A percentile compares a stretch with the other conserved stretches of the same genome.
Conservation (phyloP, 2,888 invertebrate genomes). For the Phorcus lineatus region DNA sequence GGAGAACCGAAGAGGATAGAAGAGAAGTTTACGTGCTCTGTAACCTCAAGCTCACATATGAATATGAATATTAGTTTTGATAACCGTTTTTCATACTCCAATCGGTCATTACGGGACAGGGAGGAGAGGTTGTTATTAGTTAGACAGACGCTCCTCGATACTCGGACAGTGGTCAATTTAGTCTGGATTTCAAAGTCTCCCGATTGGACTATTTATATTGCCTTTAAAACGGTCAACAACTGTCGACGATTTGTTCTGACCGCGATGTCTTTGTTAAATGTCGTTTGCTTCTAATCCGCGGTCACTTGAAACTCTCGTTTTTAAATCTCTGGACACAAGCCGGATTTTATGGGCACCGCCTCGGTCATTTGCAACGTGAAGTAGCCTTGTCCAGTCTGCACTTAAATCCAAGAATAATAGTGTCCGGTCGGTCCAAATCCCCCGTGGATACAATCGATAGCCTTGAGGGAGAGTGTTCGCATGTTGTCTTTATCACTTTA, state of each 20-base stretch:
- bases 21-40: too few relatives aligned
- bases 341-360: not conserved
- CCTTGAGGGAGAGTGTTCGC: not conserved
- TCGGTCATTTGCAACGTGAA: not conserved
- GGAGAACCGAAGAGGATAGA: too few relatives aligned
- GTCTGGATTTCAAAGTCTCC: not conserved
- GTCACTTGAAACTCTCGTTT: constrained; percentile 25
- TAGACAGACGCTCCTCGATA: too few relatives aligned
- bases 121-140: too few relatives aligned
- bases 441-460: constrained; percentile 7
- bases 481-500: not conserved
- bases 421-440: constrained; percentile 19
- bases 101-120: too few relatives aligned
- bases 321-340: constrained; percentile 5
- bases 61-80: too few relatives aligned
- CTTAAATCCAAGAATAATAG: constrained; percentile 19
- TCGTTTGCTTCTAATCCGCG: not conserved
- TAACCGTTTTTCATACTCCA: too few relatives aligned
- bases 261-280: not conserved
- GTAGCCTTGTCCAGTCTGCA: not conserved
- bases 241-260: constrained; percentile 16
- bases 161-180: not conserved
- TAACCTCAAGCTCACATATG: too few relatives aligned
- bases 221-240: not conserved
- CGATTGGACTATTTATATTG: not conserved